phyloP scores from a whole-genome alignment of 2,888 invertebrate species.

The Mimumesa dahlbomi region DNA sequence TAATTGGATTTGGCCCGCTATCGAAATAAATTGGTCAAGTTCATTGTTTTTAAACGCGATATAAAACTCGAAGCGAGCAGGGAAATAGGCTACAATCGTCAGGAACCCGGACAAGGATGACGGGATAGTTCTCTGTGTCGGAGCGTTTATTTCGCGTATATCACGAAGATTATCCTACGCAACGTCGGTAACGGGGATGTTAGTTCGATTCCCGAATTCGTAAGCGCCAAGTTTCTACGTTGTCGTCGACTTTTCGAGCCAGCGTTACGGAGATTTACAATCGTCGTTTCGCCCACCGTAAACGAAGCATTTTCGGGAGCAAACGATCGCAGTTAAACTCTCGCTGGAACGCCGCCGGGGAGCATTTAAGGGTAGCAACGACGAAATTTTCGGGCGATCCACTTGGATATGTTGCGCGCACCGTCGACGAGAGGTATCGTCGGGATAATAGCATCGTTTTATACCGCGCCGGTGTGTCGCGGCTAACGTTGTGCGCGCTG shows the following conservation, averaged over 20 bases:
- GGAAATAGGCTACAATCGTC: too few species aligned
- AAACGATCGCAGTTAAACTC: slow-evolving; percentile 62
- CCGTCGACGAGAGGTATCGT: slow-evolving; percentile 49
- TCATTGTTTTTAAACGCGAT: too few species aligned
- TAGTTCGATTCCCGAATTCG: slow-evolving; percentile 21
- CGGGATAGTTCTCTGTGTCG: too few species aligned
- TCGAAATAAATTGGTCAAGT: too few species aligned
- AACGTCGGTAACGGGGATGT: background rate
- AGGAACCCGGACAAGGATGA: too few species aligned
- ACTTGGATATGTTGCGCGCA: slow-evolving; percentile 45
- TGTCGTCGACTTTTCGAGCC: slow-evolving; percentile 47
- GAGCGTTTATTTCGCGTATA: too few species aligned
- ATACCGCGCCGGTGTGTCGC: slow-evolving; percentile 41
- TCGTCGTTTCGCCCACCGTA: slow-evolving; percentile 58
- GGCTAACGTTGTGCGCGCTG: slow-evolving; percentile 29
- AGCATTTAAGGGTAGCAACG: slow-evolving; percentile 55
- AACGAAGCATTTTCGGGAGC: slow-evolving; percentile 64
- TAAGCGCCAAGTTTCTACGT: slow-evolving; percentile 11
- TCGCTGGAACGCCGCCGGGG: slow-evolving; percentile 54
- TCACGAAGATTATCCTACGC: background rate
- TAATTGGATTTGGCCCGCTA: too few species aligned
- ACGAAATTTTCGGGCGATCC: slow-evolving; percentile 57
- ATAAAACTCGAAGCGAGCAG: too few species aligned
- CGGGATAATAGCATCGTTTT: slow-evolving; percentile 53
- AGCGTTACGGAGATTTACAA: slow-evolving; percentile 58